Conservation (phyloP, 2,888 invertebrate species). For the Seladonia tumulorum region DNA sequence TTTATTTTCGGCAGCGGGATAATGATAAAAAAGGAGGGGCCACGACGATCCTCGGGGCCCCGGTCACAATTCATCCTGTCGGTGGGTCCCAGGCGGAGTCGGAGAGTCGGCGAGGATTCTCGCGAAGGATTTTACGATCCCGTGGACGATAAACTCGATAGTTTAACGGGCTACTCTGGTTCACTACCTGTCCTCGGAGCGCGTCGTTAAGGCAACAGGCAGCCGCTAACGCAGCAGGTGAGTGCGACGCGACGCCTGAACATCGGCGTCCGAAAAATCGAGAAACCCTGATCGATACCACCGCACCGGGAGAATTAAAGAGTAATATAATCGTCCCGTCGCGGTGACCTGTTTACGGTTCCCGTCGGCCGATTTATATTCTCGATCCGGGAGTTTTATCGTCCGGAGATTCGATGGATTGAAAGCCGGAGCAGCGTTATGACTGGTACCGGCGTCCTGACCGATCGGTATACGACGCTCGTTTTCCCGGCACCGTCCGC, state of each 20-base stretch:
- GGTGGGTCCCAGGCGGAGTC: constrained; percentile 43
- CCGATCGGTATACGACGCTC: constrained; percentile 20
- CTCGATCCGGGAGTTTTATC: neutral
- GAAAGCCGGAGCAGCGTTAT: neutral
- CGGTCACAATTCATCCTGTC: constrained; percentile 58
- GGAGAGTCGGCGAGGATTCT: constrained; percentile 52
- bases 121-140: constrained; percentile 73
- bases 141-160: constrained; percentile 78
- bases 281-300: constrained; percentile 45
- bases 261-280: constrained; percentile 22
- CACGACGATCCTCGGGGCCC: constrained; percentile 50
- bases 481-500: neutral
- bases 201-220: constrained; percentile 69
- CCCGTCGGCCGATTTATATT: neutral
- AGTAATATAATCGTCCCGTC: constrained; percentile 7
- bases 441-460: neutral
- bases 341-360: neutral
- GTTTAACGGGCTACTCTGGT: constrained; percentile 73
- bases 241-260: constrained; percentile 17
- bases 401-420: neutral
- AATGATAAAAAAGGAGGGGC: constrained; percentile 20
- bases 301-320: constrained; percentile 2
- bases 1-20: constrained; percentile 30
- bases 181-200: constrained; percentile 68
- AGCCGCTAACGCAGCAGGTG: constrained; percentile 61